Evolutionary conservation across 2,113 vertebrate species (phyloP).

Genomic region (Misgurnus mizolepis): DNA sequence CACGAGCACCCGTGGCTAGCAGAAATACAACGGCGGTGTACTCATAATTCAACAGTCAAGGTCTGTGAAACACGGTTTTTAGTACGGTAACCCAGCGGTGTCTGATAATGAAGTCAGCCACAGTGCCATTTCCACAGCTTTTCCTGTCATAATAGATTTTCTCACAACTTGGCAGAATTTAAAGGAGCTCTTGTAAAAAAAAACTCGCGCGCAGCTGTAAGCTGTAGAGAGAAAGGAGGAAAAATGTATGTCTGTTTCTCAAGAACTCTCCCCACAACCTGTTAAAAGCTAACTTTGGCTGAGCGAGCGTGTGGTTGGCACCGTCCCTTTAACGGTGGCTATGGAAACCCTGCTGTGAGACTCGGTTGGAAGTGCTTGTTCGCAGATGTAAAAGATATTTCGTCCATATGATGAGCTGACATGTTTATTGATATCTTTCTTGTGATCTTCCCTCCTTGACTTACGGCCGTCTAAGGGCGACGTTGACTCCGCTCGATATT

Average conservation of each 20-base stretch:
- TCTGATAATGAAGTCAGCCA: neutral
- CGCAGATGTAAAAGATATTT: slow-evolving; percentile 55
- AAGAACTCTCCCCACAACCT: slow-evolving; percentile 28
- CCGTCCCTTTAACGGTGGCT: slow-evolving; percentile 23
- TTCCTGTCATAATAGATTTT: slow-evolving; percentile 7
- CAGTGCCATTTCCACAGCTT: neutral
- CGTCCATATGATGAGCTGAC: slow-evolving; percentile 50
- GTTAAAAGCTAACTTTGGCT: slow-evolving; percentile 30
- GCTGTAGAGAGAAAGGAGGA: neutral
- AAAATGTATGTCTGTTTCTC: slow-evolving; percentile 22
- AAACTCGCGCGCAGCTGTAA: slow-evolving; percentile 35
- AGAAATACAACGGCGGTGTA: neutral
- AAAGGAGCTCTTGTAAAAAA: slow-evolving; percentile 24
- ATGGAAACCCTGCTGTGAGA: slow-evolving; percentile 36
- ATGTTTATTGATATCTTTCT: slow-evolving; percentile 52
- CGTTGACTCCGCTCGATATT: slow-evolving; percentile 48
- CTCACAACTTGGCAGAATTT: slow-evolving; percentile 14
- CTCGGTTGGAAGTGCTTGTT: slow-evolving; percentile 48
- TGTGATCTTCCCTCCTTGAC: slow-evolving; percentile 51
- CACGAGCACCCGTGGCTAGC: neutral
- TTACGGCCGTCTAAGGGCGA: slow-evolving; percentile 37
- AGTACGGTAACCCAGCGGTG: slow-evolving; percentile 11
- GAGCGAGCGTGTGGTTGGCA: neutral
- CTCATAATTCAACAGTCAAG: neutral
- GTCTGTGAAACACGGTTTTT: neutral